Conservation (phyloP, 2,888 invertebrate species). For the Stenotaenia linearis region DNA sequence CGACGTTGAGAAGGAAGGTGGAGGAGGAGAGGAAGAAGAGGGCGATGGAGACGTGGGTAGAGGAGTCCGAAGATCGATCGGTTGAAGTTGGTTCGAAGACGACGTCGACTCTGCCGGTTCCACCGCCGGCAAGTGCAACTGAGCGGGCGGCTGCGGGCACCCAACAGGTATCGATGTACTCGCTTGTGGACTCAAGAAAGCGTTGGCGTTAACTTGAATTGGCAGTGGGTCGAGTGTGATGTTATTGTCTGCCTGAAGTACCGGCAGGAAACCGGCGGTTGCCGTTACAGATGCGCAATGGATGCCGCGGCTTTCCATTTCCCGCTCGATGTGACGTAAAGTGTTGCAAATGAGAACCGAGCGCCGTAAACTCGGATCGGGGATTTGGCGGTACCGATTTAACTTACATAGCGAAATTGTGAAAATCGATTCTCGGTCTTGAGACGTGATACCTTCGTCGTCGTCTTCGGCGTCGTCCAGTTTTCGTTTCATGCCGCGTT, state of each 20-base stretch:
- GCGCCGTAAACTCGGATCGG: constrained; percentile 79
- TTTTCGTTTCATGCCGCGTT: constrained; percentile 34
- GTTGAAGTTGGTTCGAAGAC: not conserved
- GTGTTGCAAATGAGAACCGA: constrained; percentile 93
- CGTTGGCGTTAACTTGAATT: not conserved
- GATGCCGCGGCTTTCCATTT: constrained; percentile 64
- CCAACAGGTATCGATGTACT: constrained; percentile 17
- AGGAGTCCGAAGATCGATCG: constrained; percentile 8
- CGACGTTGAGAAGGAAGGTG: not conserved
- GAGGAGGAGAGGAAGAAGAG: too few relatives aligned
- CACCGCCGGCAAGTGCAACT: too few relatives aligned
- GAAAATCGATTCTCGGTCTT: constrained; percentile 78
- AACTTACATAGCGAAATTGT: constrained; percentile 89
- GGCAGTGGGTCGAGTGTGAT: constrained; percentile 35
- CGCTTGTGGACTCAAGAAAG: not conserved
- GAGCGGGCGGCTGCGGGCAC: not conserved
- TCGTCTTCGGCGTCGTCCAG: constrained; percentile 33
- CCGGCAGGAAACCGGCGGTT: constrained; percentile 26
- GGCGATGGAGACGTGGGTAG: too few relatives aligned
- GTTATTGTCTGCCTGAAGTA: constrained; percentile 34
- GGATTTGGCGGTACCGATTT: constrained; percentile 76
- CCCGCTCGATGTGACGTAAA: constrained; percentile 76
- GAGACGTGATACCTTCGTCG: constrained; percentile 57
- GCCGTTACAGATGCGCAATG: constrained; percentile 37
- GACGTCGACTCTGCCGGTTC: not conserved